Base-by-base conservation (phyloP, 2,113 vertebrate genomes). In the Mixornis gularis region DNA sequence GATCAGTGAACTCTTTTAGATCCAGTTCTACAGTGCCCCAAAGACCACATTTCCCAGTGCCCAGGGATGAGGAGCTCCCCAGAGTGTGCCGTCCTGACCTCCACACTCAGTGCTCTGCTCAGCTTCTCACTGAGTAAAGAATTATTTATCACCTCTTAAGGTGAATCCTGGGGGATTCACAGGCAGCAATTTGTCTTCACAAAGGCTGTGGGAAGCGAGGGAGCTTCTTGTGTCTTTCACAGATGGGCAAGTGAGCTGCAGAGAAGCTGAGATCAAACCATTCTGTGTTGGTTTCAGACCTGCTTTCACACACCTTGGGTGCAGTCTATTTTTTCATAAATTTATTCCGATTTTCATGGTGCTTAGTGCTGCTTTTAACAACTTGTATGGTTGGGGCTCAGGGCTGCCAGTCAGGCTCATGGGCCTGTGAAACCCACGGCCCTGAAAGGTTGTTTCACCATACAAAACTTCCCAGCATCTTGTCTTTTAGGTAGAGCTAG, bases 361-460 rank as follows among this genome's bases (percentile, higher is more conserved):
- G 6, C 15, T 80, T 34, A 14, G 21, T 8, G 12, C 48, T 87
- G 34, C 26, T 56, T 73, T 65, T 65, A 82, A 49, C 17, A 21
- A 12, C 11, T 15, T 38, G 4, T 1, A 1, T 58, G 3, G 5
- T 7, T 68, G 73, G 48, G 63, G 6, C 0, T 1, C 34, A 70
- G 52, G 14, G 30, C 36, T 77, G 51, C 46, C 53, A 20, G 18
- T 72, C 56, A 48, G 8, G 19, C 40, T 79, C 25, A 2, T 8
- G 53, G 48, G 44, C 15, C 58, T 69, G 48, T 2, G 3, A 85
- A 74, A 30, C 15, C 17, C 65, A 29, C 0, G 0, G 18, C 25
- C 77, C 48, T 68, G 66, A 60, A 48, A 79, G 15, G 29, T 12
- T 79, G 6, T 69, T 79, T 41, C 48, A 69, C 25, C 40, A 3